Evolutionary conservation across 2,797 vertebrate species (phyloP), one percentile per base, ranked within the genome.

Genomic region (Carduelis carduelis): DNA sequence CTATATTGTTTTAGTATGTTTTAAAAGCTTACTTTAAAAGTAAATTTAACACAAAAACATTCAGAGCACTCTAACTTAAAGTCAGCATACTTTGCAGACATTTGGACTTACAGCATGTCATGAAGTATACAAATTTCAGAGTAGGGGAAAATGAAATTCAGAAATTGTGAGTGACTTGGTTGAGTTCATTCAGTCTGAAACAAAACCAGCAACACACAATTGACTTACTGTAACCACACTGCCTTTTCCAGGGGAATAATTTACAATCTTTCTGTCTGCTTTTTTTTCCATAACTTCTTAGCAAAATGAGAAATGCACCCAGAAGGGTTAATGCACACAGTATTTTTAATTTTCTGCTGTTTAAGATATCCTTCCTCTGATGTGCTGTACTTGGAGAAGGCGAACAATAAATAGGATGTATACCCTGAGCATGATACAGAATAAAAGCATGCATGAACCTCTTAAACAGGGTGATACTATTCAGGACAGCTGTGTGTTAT

Each of bases 401-500:
- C 17, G 16, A 70, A 79, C 8, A 14, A 17, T 34, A 60, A 11
- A 22, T n/a, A 57, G 52, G 12, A 22, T 71, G 35, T 55, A 41
- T n/a, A 39, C 34, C 28, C 16, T 68, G 63, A 60, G 56, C 52
- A 22, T 28, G 32, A n/a, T 34, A 44, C 26, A 35, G 50, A 85
- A 82, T 83, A 84, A 83, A 90, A 91, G 37, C 47, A 37, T 87
- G 30, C 61, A 22, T 6, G 12, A 65, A 70, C 70, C 52, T 87
- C 53, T 83, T 89, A 75, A 66, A 77, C 83, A 87, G 83, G 66
- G 72, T 8, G 27, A 55, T 92, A 34, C 85, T 95, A 82, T 94
- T 94, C 89, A 92, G 96, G 91, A 94, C 92, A 91, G 82, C 84
- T 91, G 35, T 81, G 32, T 69, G 64, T 96, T 90, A 95, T 30